phyloP scores from a whole-genome alignment of 2,888 invertebrate genomes.

The Tinea semifulvella region DNA sequence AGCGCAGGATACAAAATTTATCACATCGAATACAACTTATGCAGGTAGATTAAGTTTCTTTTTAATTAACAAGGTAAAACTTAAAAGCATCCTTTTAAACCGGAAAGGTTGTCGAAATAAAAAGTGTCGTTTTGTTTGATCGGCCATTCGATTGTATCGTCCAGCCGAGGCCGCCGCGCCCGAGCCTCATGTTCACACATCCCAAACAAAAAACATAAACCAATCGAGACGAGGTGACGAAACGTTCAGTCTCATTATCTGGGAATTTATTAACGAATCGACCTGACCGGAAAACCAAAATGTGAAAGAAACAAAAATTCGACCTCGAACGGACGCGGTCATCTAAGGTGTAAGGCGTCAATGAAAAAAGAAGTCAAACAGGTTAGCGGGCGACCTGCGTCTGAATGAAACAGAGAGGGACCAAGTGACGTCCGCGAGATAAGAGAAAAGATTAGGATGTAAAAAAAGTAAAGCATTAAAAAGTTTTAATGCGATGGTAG shows the following conservation, averaged over 20 bases:
- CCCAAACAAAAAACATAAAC: conserved; percentile 54
- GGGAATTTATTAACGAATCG: conserved; percentile 68
- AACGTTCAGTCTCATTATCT: conserved; percentile 68
- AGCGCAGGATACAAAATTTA: not conserved
- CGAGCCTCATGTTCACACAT: conserved; percentile 61
- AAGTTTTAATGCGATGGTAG: conserved; percentile 59
- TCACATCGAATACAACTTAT: not conserved
- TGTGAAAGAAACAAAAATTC: conserved; percentile 67
- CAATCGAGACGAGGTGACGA: conserved; percentile 67
- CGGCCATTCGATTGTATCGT: conserved; percentile 54
- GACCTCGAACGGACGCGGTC: conserved; percentile 65
- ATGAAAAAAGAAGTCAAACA: conserved; percentile 64
- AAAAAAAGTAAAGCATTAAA: conserved; percentile 44
- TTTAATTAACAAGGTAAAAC: conserved; percentile 19
- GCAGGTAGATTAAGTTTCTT: not conserved
- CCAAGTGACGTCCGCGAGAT: conserved; percentile 58
- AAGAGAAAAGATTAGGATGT: conserved; percentile 60
- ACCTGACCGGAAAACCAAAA: conserved; percentile 64
- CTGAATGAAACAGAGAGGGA: conserved; percentile 62
- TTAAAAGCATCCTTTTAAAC: conserved; percentile 40
- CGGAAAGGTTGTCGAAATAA: conserved; percentile 57
- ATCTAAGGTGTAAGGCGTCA: conserved; percentile 62
- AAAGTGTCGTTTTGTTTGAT: conserved; percentile 36
- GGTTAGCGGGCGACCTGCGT: conserved; percentile 55
- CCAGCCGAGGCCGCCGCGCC: conserved; percentile 34